Evolutionary conservation across 2,113 vertebrate species (phyloP), one percentile per base, ranked within the genome.

Genomic region (Cynopterus brachyotis): DNA sequence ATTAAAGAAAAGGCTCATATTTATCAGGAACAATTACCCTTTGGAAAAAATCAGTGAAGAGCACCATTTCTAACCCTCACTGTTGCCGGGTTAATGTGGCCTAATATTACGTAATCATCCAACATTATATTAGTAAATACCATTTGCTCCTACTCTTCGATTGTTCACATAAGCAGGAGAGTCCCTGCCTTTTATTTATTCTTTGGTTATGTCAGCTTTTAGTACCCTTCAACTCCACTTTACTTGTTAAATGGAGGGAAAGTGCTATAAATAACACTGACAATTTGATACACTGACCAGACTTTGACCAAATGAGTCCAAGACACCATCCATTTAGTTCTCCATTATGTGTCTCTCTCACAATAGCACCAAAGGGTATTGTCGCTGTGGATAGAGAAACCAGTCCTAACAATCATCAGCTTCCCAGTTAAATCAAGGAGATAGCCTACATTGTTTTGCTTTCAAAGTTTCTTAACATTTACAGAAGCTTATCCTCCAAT

Each of bases 1-100:
- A 73, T 55, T 62, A 90, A 72, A 85, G 40, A 88, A 85, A 96
- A 84, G 15, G 40, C 40, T 96, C 67, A 73, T 28, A 55, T 60
- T 83, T 85, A 78, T 45, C 60, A 81, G 42, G 26, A 94, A 85
- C 26, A 95, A 84, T 81, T 55, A 55, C 4, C 12, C 30, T 72
- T 87, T 91, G 35, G 45, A 95, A 35, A 86, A 81, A 96, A 42
- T 17, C 59, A 53, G 22, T 62, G 16, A 76, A 83, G 35, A 40
- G 26, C 10, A 55, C 30, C 59, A 15, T 59, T 96, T 59, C 53
- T 42, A 84, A 89, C 22, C 5, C 22, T 90, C 35, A 35, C 20
- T 62, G 3, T 28, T 72, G 53, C 37, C n/a, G 69, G 28, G 60
- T 69, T 13, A 28, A 64, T 22, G 37, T 53, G 6, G 30, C 16